phyloP scores from a whole-genome alignment of 2,888 invertebrate genomes.

The Caenorhabditis uteleia region DNA sequence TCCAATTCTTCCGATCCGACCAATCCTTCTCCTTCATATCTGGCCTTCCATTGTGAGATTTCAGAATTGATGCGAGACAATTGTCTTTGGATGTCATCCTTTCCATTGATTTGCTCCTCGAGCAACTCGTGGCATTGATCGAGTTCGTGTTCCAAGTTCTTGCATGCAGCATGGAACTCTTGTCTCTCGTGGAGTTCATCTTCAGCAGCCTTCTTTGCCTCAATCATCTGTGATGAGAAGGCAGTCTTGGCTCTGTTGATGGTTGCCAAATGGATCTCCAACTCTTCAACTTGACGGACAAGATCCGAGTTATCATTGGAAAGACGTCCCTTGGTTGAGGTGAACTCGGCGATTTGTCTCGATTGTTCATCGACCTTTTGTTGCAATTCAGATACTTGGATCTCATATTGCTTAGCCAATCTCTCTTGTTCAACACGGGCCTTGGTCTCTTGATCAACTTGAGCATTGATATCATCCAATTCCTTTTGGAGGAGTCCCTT shows the following conservation, averaged over 20 bases:
- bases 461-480: conserved; percentile 60
- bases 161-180: conserved; percentile 69
- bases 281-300: conserved; percentile 88
- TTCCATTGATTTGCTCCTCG: conserved; percentile 98
- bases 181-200: conserved; percentile 76
- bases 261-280: conserved; percentile 92
- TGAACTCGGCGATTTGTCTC: conserved; percentile 88
- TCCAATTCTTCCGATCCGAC: conserved; percentile 73
- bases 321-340: conserved; percentile 85
- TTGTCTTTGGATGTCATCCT: conserved; percentile 93
- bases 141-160: conserved; percentile 97
- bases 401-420: conserved; percentile 63
- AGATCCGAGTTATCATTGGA: conserved; percentile 96
- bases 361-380: conserved; percentile 94
- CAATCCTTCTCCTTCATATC: conserved; percentile 91
- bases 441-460: conserved; percentile 64
- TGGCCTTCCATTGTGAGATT: conserved; percentile 77
- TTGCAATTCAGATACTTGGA: conserved; percentile 88
- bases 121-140: conserved; percentile 98
- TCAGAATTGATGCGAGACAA: conserved; percentile 91
- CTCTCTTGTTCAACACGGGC: conserved; percentile 63
- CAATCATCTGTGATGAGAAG: conserved; percentile 76
- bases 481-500: conserved; percentile 60
- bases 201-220: conserved; percentile 95
- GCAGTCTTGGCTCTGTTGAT: conserved; percentile 74